Conservation (phyloP, 2,888 invertebrate species). For the Idaea biselata region DNA sequence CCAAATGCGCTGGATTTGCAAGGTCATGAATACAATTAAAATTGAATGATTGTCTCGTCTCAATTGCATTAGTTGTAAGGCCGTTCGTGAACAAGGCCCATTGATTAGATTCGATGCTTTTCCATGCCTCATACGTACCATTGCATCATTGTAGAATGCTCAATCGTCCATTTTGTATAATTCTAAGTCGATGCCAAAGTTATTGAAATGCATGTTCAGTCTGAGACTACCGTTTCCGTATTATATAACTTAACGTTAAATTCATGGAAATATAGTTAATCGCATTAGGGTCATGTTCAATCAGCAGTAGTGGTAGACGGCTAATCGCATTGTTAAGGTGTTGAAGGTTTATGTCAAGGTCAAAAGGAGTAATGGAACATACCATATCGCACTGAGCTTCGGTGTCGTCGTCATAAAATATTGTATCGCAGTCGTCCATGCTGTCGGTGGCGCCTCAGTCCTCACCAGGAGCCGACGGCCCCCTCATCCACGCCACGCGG, state of each 20-base stretch:
- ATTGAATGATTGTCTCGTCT: conserved; percentile 22
- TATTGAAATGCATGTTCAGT: not conserved
- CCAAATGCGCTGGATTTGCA: conserved; percentile 9
- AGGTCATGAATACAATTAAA: conserved; percentile 18
- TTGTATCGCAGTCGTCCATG: conserved; percentile 76
- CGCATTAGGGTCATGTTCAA: not conserved
- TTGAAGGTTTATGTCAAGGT: conserved; percentile 40
- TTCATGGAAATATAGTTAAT: not conserved
- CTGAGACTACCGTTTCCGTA: conserved; percentile 24
- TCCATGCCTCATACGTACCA: not conserved
- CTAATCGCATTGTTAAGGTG: conserved; percentile 33
- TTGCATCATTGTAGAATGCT: conserved; percentile 31
- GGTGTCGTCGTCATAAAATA: conserved; percentile 79
- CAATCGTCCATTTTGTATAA: conserved; percentile 47
- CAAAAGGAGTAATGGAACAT: conserved; percentile 37
- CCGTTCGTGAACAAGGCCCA: not conserved
- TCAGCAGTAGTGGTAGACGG: conserved; percentile 2
- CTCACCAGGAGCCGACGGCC: conserved; percentile 57
- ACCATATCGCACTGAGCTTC: conserved; percentile 78
- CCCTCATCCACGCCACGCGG: conserved; percentile 72
- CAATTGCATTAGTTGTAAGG: conserved; percentile 21
- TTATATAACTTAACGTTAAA: conserved; percentile 38
- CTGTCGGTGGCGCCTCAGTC: conserved; percentile 62
- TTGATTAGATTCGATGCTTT: not conserved
- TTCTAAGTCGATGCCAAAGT: not conserved